A percentile compares a stretch with the other conserved stretches of the same genome.
Conservation (phyloP, 2,797 vertebrate species). For the Micromesistius poutassou region DNA sequence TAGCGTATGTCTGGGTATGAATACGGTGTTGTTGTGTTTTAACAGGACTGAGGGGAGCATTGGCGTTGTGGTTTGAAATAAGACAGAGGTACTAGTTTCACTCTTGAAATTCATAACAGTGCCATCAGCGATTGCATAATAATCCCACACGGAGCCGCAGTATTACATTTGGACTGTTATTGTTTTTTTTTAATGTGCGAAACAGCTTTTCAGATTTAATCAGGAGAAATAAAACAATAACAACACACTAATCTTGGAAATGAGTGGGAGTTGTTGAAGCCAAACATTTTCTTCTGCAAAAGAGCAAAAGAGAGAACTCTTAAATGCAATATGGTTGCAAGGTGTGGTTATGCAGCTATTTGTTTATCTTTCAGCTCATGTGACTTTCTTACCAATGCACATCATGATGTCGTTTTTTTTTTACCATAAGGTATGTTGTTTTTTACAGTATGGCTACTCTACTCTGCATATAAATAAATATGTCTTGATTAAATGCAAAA, state of each 20-base stretch:
- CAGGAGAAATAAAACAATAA: not conserved
- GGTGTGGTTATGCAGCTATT: not conserved
- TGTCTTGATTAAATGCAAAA: not conserved
- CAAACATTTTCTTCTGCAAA: not conserved
- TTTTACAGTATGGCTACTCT: not conserved
- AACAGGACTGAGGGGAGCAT: no score
- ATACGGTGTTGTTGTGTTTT: not conserved
- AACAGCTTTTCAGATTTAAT: not conserved
- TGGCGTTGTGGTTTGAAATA: not conserved
- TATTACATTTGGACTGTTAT: not conserved
- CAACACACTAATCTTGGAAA: slow-evolving; percentile 9
- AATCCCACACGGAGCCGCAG: not conserved
- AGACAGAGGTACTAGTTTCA: not conserved
- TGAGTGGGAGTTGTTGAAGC: not conserved
- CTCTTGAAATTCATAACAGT: not conserved
- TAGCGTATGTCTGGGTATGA: not conserved
- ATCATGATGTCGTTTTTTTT: not conserved
- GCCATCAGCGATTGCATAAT: not conserved
- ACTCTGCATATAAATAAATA: not conserved
- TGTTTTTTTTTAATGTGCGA: slow-evolving; percentile 1
- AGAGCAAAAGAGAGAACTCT: not conserved
- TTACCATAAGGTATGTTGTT: not conserved
- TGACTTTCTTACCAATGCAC: not conserved
- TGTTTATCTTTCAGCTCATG: not conserved
- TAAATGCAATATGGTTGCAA: not conserved